Evolutionary conservation across 1,140 invertebrate species (phyloP).

Genomic region (Eumaeus atala): DNA sequence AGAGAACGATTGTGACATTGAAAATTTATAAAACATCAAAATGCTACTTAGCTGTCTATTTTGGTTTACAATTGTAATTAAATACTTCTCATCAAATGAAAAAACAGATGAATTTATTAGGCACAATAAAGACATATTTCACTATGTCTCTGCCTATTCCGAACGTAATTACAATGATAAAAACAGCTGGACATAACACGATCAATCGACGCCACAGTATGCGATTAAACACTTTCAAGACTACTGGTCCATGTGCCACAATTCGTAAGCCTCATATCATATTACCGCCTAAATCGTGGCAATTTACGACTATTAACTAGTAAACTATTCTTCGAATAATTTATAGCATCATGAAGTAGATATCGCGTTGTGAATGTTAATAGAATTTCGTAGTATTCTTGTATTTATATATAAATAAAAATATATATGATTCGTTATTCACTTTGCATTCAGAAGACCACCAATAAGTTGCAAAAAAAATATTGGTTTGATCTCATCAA

Average conservation of each 20-base stretch:
- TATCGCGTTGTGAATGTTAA: too few relatives aligned
- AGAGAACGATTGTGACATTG: background rate
- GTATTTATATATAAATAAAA: too few relatives aligned
- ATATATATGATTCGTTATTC: too few relatives aligned
- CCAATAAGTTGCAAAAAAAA: too few relatives aligned
- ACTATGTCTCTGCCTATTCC: constrained; percentile 25
- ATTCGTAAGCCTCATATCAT: background rate
- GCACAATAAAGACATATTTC: constrained; percentile 34
- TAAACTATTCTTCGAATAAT: too few relatives aligned
- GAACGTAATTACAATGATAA: constrained; percentile 52
- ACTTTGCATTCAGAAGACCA: too few relatives aligned
- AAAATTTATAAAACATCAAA: background rate
- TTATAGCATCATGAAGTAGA: too few relatives aligned
- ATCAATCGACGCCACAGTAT: constrained; percentile 55
- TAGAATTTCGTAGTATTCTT: too few relatives aligned
- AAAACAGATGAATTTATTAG: background rate
- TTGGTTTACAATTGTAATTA: background rate
- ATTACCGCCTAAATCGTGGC: background rate
- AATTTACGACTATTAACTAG: constrained; percentile 9
- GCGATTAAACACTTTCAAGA: constrained; percentile 7
- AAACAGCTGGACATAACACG: constrained; percentile 43
- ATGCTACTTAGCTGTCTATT: too few relatives aligned
- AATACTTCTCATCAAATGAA: too few relatives aligned
- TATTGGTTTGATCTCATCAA: too few relatives aligned
- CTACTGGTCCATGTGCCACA: background rate